These are phyloP conservation scores for Heliocidaris erythrogramma DNA, from an alignment of 35 echinoderm and acorn worm species.

Conservation along the genomic window DNA sequence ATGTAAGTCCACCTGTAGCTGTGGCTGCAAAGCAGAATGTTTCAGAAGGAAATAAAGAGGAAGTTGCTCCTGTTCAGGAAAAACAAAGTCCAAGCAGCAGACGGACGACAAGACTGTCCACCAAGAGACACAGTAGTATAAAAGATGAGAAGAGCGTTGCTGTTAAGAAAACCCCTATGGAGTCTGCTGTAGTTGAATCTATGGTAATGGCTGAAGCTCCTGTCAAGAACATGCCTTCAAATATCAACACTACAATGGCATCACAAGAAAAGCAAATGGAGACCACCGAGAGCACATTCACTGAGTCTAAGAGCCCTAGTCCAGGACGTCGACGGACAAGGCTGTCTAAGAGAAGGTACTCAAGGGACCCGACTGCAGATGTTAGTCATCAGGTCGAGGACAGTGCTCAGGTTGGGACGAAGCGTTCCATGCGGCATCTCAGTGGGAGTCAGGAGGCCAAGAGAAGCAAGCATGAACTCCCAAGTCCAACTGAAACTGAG, in stretches of 20 bases:
- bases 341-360: constrained; percentile 21
- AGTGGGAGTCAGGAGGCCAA: constrained; percentile 11
- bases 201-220: neutral
- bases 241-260: neutral
- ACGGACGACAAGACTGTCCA: constrained; percentile 38
- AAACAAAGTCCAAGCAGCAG: constrained; percentile 39
- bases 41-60: neutral
- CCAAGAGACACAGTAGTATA: constrained; percentile 21
- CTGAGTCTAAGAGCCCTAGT: constrained; percentile 33
- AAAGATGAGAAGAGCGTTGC: neutral
- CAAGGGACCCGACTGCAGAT: neutral
- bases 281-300: neutral
- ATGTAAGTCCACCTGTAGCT: neutral
- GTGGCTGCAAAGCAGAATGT: neutral
- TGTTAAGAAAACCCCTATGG: neutral
- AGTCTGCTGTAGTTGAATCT: neutral
- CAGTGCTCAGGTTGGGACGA: neutral
- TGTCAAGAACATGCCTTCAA: neutral
- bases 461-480: neutral
- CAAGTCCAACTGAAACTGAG: neutral
- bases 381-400: neutral
- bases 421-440: neutral
- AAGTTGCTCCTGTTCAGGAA: neutral
- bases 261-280: neutral
- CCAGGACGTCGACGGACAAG: neutral